A percentile compares a stretch with the other conserved stretches of the same genome.
Conservation (phyloP, 2,888 invertebrate genomes). For the Mongoloraphidia duomilia region DNA sequence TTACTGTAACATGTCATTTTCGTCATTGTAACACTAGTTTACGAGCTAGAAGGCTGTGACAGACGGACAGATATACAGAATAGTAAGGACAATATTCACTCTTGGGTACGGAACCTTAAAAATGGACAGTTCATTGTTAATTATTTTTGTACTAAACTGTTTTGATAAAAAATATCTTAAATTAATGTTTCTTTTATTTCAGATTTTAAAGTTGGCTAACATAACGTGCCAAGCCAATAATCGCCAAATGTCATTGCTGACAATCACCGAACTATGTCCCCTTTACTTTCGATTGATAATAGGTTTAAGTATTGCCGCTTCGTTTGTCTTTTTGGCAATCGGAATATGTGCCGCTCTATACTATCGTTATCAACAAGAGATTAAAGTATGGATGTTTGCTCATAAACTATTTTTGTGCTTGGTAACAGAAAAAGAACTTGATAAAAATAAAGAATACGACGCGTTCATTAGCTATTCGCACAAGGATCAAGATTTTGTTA, state of each 20-base stretch:
- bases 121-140: no score
- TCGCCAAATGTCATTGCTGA: conserved; percentile 21
- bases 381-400: conserved; percentile 53
- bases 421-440: conserved; percentile 52
- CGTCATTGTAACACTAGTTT: no score
- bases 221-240: conserved; percentile 21
- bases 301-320: conserved; percentile 27
- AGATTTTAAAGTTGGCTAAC: conserved; percentile 20
- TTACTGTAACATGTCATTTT: no score
- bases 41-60: no score
- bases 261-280: conserved; percentile 31
- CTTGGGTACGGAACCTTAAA: no score
- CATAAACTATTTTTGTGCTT: conserved; percentile 44
- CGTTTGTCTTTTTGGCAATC: conserved; percentile 30
- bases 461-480: conserved; percentile 73
- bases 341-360: conserved; percentile 30
- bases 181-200: conserved; percentile 9
- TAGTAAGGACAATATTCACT: no score
- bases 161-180: no score
- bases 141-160: no score
- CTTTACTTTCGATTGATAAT: conserved; percentile 24
- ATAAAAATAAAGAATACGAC: conserved; percentile 52
- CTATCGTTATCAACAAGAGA: conserved; percentile 39
- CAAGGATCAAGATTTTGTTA: conserved; percentile 56
- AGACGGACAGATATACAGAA: no score